These are phyloP conservation scores for Neosalanx taihuensis DNA, from an alignment of 2,797 vertebrate species.

Conservation along the genomic window DNA sequence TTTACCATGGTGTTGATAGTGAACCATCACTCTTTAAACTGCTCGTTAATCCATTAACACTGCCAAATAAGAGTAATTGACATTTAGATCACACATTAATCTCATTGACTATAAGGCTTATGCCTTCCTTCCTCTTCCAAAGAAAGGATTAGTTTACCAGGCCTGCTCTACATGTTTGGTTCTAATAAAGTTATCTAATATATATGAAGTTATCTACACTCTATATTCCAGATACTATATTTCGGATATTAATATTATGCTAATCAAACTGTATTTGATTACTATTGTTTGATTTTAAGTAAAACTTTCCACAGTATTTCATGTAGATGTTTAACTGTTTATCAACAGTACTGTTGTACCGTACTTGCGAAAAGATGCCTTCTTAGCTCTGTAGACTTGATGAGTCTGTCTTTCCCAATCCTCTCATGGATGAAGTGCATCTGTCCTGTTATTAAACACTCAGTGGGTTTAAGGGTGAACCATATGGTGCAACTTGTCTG, in stretches of 20 bases:
- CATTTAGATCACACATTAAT: constrained; percentile 89
- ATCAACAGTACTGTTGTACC: neutral
- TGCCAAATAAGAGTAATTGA: constrained; percentile 83
- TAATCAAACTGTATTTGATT: neutral
- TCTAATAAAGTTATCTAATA: too few species aligned
- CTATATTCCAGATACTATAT: neutral
- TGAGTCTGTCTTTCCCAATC: neutral
- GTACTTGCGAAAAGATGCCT: constrained; percentile 6
- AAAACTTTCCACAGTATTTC: neutral
- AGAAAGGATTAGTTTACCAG: constrained; percentile 84
- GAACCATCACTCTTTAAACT: constrained; percentile 3
- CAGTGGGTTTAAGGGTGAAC: constrained; percentile 10
- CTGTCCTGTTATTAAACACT: constrained; percentile 20
- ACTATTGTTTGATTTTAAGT: neutral
- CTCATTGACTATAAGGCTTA: constrained; percentile 91
- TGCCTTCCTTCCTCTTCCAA: constrained; percentile 79
- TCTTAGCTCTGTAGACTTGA: neutral
- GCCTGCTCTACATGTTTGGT: too few species aligned
- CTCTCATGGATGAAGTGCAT: constrained; percentile 7
- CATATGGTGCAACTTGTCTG: constrained; percentile 17
- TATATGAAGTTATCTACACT: neutral
- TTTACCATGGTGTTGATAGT: neutral
- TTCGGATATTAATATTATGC: neutral
- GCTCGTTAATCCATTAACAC: constrained; percentile 13
- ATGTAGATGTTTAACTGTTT: constrained; percentile 2